These are phyloP conservation scores for Polymixis flavicincta DNA, from an alignment of 2,888 invertebrate genomes.

Conservation along the genomic window DNA sequence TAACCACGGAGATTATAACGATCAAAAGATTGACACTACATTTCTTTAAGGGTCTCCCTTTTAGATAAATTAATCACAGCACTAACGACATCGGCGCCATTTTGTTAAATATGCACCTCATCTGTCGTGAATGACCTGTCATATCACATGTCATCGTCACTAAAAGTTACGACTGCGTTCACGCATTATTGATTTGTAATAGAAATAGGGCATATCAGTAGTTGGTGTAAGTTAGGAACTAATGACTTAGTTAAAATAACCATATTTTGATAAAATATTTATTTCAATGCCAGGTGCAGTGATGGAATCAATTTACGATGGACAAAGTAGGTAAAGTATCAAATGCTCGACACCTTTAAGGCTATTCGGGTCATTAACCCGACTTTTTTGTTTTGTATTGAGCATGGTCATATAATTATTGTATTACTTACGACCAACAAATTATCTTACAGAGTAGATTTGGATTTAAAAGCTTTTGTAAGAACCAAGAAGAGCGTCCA, in stretches of 20 bases:
- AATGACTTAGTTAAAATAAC: background rate
- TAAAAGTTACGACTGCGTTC: constrained; percentile 33
- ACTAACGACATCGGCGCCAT: constrained; percentile 19
- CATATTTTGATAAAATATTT: constrained; percentile 12
- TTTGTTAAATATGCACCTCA: constrained; percentile 35
- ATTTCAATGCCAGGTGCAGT: background rate
- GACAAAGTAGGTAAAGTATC: background rate
- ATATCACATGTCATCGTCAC: constrained; percentile 25
- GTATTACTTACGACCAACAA: background rate
- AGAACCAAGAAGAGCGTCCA: background rate
- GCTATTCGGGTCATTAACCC: constrained; percentile 20
- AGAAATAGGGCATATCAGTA: background rate
- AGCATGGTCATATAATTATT: background rate
- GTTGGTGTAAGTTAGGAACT: background rate
- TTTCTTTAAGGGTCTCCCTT: background rate
- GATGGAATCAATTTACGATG: constrained; percentile 1
- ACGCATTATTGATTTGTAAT: constrained; percentile 4
- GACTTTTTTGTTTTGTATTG: background rate
- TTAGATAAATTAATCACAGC: background rate
- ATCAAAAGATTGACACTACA: background rate
- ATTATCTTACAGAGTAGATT: background rate
- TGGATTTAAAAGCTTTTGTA: background rate
- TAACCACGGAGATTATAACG: no score
- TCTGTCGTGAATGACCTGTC: constrained; percentile 31
- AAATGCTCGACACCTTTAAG: background rate